Evolutionary conservation across 2,113 vertebrate genomes (phyloP).

Genomic region (Crypturellus undulatus): DNA sequence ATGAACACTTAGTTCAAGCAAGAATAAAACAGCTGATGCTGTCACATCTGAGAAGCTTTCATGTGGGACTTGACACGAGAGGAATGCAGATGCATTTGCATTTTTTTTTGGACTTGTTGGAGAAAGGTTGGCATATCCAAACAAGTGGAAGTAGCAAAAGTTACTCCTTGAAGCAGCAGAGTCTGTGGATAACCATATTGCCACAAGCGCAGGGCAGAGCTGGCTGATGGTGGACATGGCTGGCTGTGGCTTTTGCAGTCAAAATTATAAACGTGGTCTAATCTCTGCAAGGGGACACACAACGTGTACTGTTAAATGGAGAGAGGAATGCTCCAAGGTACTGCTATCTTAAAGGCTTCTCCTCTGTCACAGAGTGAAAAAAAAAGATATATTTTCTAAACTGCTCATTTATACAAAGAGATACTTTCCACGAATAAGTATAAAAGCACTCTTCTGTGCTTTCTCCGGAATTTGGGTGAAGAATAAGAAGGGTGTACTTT

Average conservation of each 20-base stretch:
- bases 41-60: conserved; percentile 70
- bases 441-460: neutral
- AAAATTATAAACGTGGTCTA: neutral
- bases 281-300: neutral
- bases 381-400: neutral
- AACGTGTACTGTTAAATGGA: neutral
- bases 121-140: neutral
- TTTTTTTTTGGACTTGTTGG: conserved; percentile 33
- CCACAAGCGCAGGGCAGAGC: neutral
- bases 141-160: neutral
- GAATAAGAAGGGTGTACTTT: neutral
- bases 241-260: neutral
- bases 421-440: neutral
- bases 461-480: neutral
- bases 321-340: neutral
- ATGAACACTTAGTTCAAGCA: conserved; percentile 70
- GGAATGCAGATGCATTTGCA: conserved; percentile 65
- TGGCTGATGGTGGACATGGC: neutral
- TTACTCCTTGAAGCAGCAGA: neutral
- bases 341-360: neutral
- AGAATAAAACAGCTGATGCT: conserved; percentile 72
- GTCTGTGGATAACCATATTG: neutral
- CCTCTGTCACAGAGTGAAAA: neutral
- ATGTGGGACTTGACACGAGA: conserved; percentile 73
- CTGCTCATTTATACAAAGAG: neutral